Percentiles rank a stretch among this genome's conserved stretches.
These are phyloP conservation scores for Xiphorhynchus elegans DNA, from an alignment of 2,113 vertebrate genomes.

Conservation along the genomic window DNA sequence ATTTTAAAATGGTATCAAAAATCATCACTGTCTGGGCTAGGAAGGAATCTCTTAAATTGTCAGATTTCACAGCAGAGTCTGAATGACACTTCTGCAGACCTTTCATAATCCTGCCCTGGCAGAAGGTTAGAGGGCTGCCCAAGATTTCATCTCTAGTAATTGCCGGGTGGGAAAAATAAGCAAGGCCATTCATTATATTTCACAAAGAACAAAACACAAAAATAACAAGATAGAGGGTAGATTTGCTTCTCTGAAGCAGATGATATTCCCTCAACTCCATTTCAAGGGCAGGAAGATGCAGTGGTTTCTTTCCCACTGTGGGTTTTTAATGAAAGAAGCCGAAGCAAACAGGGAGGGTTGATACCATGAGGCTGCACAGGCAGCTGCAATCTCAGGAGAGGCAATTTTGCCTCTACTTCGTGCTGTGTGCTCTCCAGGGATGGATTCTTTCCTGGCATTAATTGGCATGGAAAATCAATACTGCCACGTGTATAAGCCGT, in stretches of 20 bases:
- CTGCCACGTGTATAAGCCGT: neutral
- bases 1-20: neutral
- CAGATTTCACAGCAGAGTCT: neutral
- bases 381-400: neutral
- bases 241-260: neutral
- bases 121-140: neutral
- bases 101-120: neutral
- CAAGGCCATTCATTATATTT: neutral
- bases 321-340: neutral
- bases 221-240: neutral
- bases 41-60: neutral
- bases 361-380: neutral
- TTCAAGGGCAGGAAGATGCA: neutral
- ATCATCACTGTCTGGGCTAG: neutral
- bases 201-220: neutral
- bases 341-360: neutral
- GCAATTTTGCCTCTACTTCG: neutral
- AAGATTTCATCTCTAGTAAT: neutral
- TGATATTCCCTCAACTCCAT: neutral
- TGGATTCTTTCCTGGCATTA: neutral
- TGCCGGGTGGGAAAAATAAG: neutral
- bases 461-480: constrained; percentile 17
- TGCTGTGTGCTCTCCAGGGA: neutral
- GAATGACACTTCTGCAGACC: neutral
- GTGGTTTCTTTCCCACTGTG: neutral